These are phyloP conservation scores for Hippocampus comes DNA, from an alignment of 2,113 vertebrate genomes.

Conservation along the genomic window DNA sequence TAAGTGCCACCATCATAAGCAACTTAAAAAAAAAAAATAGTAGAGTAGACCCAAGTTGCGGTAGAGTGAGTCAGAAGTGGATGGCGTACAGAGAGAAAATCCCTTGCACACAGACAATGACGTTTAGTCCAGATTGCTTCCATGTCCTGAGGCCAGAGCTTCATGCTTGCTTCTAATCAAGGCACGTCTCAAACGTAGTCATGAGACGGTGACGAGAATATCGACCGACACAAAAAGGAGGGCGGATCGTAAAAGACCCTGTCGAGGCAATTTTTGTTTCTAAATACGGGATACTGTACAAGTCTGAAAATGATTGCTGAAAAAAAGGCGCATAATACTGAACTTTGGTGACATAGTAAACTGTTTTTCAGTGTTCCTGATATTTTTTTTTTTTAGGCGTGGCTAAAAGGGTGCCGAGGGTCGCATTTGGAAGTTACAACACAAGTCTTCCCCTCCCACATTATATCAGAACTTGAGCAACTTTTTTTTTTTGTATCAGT, in stretches of 20 bases:
- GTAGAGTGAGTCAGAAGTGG: background rate
- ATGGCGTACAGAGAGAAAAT: slow-evolving; percentile 37
- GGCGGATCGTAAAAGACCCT: background rate
- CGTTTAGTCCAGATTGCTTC: slow-evolving; percentile 64
- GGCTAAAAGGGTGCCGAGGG: background rate
- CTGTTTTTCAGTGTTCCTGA: background rate
- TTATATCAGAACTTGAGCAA: too few species aligned
- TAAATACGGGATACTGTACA: background rate
- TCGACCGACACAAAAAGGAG: slow-evolving; percentile 13
- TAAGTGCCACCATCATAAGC: background rate
- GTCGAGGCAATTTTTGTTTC: background rate
- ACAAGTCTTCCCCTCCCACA: too few species aligned
- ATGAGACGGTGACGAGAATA: slow-evolving; percentile 50
- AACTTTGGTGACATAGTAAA: background rate
- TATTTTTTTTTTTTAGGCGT: background rate
- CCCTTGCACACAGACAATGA: slow-evolving; percentile 26
- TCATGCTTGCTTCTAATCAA: slow-evolving; percentile 73
- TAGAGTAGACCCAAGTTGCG: background rate
- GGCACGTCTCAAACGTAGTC: slow-evolving; percentile 45
- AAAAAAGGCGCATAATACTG: background rate
- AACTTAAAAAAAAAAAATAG: background rate
- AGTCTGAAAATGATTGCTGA: background rate
- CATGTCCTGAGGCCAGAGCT: slow-evolving; percentile 67
- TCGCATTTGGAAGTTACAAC: background rate
- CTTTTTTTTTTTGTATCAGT: too few species aligned